Percentiles rank a stretch among this genome's conserved stretches.
phyloP scores from a whole-genome alignment of 1,140 invertebrate species.

The Tachypleus tridentatus region DNA sequence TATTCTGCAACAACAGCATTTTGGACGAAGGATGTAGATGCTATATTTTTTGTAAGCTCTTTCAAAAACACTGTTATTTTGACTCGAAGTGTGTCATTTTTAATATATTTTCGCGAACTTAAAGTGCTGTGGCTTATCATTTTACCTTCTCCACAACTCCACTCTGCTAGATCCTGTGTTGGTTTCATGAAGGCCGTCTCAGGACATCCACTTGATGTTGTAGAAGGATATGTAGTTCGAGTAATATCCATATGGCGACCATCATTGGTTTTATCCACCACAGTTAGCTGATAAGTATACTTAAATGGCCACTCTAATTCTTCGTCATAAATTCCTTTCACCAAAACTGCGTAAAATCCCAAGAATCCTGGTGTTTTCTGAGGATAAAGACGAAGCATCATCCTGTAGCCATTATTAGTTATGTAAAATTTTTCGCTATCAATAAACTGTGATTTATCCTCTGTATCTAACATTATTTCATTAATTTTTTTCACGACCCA shows the following conservation, averaged over 20 bases:
- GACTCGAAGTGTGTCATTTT: not conserved
- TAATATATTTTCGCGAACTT: not conserved
- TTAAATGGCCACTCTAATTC: slow-evolving; percentile 12
- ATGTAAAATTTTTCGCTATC: slow-evolving; percentile 19
- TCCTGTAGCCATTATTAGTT: slow-evolving; percentile 12
- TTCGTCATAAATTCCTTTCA: slow-evolving; percentile 7
- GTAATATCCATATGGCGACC: not conserved
- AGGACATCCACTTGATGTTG: slow-evolving; percentile 9
- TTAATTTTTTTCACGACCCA: slow-evolving; percentile 9
- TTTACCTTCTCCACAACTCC: slow-evolving; percentile 17
- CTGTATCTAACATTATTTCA: not conserved
- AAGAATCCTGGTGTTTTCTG: slow-evolving; percentile 4
- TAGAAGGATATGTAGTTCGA: slow-evolving; percentile 1
- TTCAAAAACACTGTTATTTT: slow-evolving; percentile 9
- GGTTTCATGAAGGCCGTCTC: slow-evolving; percentile 13
- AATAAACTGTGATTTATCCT: slow-evolving; percentile 1
- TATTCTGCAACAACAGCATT: slow-evolving; percentile 6
- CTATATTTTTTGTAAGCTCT: slow-evolving; percentile 5
- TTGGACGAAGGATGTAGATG: not conserved
- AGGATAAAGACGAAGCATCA: slow-evolving; percentile 16
- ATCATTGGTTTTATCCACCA: not conserved
- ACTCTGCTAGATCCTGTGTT: slow-evolving; percentile 11
- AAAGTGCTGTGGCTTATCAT: slow-evolving; percentile 11
- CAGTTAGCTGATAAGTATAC: slow-evolving; percentile 5
- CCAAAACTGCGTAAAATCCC: slow-evolving; percentile 10